Percentiles rank a stretch among this genome's conserved stretches.
Conservation (phyloP, 1,140 invertebrate species). For the Drosophila nikananu region DNA sequence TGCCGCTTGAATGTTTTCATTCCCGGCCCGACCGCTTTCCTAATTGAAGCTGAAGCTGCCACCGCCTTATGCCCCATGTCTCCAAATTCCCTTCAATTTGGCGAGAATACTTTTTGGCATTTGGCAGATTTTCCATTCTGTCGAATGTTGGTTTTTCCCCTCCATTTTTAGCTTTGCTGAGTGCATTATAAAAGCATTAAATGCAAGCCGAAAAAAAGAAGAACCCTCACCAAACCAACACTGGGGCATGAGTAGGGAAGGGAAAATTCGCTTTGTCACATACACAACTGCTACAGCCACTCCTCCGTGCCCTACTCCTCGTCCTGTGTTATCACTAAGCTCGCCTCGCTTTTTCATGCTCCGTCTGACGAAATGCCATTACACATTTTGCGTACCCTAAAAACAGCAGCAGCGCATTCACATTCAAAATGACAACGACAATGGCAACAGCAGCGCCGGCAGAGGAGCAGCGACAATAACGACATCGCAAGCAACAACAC, state of each 20-base stretch:
- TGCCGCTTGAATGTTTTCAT: conserved; percentile 40
- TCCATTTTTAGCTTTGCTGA: conserved; percentile 40
- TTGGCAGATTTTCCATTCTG: conserved; percentile 41
- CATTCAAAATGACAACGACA: conserved; percentile 78
- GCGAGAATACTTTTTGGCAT: conserved; percentile 27
- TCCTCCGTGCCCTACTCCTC: neutral
- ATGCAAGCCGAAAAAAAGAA: conserved; percentile 55
- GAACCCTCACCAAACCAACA: conserved; percentile 1
- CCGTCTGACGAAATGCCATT: conserved; percentile 80
- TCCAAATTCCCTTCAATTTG: conserved; percentile 25
- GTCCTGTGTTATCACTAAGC: conserved; percentile 44
- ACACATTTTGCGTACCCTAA: conserved; percentile 78
- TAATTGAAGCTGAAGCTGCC: conserved; percentile 29
- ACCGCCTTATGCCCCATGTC: neutral
- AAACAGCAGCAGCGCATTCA: conserved; percentile 65
- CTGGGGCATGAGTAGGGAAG: neutral
- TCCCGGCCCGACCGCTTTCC: conserved; percentile 6
- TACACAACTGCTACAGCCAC: conserved; percentile 14
- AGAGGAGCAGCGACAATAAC: conserved; percentile 42
- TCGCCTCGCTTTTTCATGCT: conserved; percentile 73
- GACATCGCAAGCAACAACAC: conserved; percentile 35
- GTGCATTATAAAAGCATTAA: conserved; percentile 81
- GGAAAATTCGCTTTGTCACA: conserved; percentile 61
- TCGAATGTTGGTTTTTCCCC: conserved; percentile 10
- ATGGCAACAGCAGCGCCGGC: conserved; percentile 50